phyloP scores from a whole-genome alignment of 2,113 vertebrate genomes.

The Cebidichthys violaceus region DNA sequence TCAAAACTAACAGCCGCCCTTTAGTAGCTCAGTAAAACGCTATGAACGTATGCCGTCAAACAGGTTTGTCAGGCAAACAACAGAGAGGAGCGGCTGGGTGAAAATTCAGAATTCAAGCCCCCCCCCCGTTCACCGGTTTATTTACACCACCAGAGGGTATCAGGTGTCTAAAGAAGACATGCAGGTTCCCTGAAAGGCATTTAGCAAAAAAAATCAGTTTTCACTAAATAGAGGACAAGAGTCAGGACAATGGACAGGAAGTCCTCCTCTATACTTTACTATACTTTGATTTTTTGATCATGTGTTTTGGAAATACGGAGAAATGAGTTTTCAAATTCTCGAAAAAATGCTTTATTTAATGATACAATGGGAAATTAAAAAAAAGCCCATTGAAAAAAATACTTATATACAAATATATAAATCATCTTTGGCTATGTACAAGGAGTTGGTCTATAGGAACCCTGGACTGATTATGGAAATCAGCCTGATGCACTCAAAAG shows the following conservation, averaged over 20 bases:
- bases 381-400: slow-evolving; percentile 9
- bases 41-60: slow-evolving; percentile 3
- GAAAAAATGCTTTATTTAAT: slow-evolving; percentile 41
- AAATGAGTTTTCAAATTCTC: not conserved
- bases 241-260: not conserved
- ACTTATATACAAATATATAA: slow-evolving; percentile 47
- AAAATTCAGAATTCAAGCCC: not conserved
- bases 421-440: slow-evolving; percentile 49
- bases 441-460: slow-evolving; percentile 18
- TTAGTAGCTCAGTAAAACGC: not conserved
- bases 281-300: not conserved
- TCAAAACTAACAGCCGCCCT: not conserved
- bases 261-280: no score
- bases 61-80: slow-evolving; percentile 20
- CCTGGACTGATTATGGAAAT: slow-evolving; percentile 12
- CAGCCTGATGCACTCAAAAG: not conserved
- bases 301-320: not conserved
- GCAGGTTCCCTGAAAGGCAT: not conserved
- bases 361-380: not conserved
- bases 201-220: not conserved
- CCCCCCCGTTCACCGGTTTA: not conserved
- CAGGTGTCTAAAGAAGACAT: slow-evolving; percentile 4
- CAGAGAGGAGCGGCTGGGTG: not conserved
- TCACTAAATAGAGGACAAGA: not conserved
- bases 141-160: slow-evolving; percentile 57